These are phyloP conservation scores for Potamilus streckersoni DNA, from an alignment of 1,140 invertebrate species.

Conservation along the genomic window DNA sequence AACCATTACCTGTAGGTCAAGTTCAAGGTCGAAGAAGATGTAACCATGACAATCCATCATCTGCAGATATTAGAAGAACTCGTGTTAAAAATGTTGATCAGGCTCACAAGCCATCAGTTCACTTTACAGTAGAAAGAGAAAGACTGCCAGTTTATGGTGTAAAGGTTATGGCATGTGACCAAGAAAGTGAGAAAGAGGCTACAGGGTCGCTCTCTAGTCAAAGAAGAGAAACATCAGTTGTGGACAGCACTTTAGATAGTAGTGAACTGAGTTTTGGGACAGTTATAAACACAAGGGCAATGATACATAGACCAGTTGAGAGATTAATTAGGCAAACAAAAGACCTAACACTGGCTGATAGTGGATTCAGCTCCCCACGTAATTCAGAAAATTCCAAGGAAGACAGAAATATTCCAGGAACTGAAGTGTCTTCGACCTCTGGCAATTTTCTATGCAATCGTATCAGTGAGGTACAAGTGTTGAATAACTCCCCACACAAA, in stretches of 20 bases:
- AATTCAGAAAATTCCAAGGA: conserved; percentile 32
- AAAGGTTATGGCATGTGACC: too few species aligned
- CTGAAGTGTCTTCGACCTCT: conserved; percentile 5
- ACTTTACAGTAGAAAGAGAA: too few species aligned
- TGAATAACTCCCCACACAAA: conserved; percentile 22
- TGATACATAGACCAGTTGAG: conserved; percentile 20
- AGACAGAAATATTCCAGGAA: conserved; percentile 1
- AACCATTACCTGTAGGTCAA: conserved; percentile 9
- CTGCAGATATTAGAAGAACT: too few species aligned
- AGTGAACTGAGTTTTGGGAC: conserved; percentile 31
- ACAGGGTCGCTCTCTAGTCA: too few species aligned
- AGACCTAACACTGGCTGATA: conserved; percentile 44
- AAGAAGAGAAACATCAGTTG: too few species aligned
- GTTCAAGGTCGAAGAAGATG: background rate
- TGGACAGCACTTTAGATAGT: conserved; percentile 28
- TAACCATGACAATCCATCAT: background rate
- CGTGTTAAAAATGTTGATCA: too few species aligned
- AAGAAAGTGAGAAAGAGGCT: too few species aligned
- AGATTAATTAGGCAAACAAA: conserved; percentile 21
- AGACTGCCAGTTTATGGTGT: too few species aligned
- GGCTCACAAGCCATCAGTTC: too few species aligned
- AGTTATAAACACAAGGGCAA: conserved; percentile 19
- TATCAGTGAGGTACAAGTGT: conserved; percentile 12
- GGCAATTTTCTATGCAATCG: conserved; percentile 29
- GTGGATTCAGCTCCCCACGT: conserved; percentile 53